phyloP scores from a whole-genome alignment of 2,797 vertebrate species.

The Anguilla pacifica region DNA sequence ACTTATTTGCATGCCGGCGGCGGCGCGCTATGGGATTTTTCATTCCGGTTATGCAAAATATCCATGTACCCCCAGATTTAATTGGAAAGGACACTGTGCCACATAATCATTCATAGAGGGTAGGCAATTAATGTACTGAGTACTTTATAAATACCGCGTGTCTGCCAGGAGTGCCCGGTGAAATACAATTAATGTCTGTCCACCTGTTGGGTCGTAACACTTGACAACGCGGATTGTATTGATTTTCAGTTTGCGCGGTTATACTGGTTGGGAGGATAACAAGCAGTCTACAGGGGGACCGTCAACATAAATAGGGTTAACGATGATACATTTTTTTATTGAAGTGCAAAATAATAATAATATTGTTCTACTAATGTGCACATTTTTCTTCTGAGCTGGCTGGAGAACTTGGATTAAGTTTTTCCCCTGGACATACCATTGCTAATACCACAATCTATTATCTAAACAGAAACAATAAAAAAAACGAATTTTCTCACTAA shows the following conservation, averaged over 20 bases:
- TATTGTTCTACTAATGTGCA: background rate
- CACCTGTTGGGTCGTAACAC: background rate
- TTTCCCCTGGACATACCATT: background rate
- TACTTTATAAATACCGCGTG: background rate
- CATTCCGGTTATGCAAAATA: background rate
- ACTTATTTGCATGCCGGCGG: background rate
- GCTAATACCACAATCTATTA: background rate
- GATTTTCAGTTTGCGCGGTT: background rate
- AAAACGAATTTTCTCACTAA: no score
- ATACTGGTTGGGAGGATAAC: background rate
- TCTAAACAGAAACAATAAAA: no score
- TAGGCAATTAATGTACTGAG: no score
- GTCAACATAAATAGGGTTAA: background rate
- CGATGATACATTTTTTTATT: background rate
- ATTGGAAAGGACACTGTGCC: background rate
- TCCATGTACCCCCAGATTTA: background rate
- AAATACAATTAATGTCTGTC: background rate
- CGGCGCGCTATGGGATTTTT: background rate
- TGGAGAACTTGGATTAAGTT: background rate
- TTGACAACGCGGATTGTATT: background rate
- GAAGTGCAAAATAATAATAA: background rate
- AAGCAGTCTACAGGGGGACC: background rate
- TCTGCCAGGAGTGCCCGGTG: background rate
- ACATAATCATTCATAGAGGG: background rate
- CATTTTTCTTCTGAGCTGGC: background rate